Evolutionary conservation across 2,888 invertebrate genomes (phyloP).

Genomic region (Lasioglossum lativentre): DNA sequence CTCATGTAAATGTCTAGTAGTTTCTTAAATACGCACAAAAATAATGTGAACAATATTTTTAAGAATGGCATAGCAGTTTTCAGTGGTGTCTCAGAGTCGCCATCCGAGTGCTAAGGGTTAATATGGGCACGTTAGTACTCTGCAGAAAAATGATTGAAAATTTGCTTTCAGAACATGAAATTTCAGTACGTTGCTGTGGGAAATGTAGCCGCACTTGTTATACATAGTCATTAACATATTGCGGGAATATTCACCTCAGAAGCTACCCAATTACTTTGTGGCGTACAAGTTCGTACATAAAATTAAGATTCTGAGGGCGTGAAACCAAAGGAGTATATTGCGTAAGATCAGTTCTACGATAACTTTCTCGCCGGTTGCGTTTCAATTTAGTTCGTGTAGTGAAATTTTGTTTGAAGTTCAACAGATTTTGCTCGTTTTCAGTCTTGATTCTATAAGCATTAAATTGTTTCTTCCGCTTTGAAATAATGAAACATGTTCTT

Average conservation of each 20-base stretch:
- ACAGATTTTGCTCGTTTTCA: neutral
- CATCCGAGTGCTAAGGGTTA: too few relatives aligned
- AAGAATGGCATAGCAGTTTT: too few relatives aligned
- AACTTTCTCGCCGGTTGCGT: neutral
- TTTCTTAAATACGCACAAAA: too few relatives aligned
- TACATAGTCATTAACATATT: neutral
- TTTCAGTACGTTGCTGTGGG: neutral
- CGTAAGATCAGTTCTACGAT: neutral
- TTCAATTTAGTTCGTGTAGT: neutral
- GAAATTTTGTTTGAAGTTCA: neutral
- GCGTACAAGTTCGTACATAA: slow-evolving; percentile 73
- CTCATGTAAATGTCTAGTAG: too few relatives aligned
- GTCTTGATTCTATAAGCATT: neutral
- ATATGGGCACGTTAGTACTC: neutral
- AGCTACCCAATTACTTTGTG: slow-evolving; percentile 57
- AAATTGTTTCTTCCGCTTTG: neutral
- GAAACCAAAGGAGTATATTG: slow-evolving; percentile 7
- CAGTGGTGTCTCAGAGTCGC: too few relatives aligned
- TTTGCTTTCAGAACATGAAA: neutral
- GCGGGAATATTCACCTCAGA: slow-evolving; percentile 39
- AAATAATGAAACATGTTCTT: neutral
- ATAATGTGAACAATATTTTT: too few relatives aligned
- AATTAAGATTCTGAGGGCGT: slow-evolving; percentile 69
- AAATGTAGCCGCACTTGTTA: neutral
- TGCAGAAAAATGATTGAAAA: neutral